These are phyloP conservation scores for Argyra leucocephala DNA, from an alignment of 2,888 invertebrate genomes.

Conservation along the genomic window DNA sequence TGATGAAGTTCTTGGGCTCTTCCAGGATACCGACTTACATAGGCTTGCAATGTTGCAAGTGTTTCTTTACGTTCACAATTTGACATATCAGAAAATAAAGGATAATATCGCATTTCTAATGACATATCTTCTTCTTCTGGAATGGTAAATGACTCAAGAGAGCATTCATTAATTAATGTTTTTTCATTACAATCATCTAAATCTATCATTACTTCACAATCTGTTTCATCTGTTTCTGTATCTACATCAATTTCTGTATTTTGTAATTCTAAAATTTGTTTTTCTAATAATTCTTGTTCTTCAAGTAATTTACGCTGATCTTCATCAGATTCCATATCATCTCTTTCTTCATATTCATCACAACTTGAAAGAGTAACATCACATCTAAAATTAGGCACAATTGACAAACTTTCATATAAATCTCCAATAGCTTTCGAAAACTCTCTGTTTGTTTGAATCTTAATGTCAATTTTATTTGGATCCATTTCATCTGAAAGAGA, in stretches of 20 bases:
- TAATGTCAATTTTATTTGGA: constrained; percentile 40
- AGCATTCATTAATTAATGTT: constrained; percentile 28
- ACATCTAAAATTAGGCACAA: constrained; percentile 26
- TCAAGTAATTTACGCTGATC: constrained; percentile 65
- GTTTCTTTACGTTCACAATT: constrained; percentile 81
- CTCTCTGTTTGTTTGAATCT: constrained; percentile 42
- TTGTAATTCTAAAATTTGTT: constrained; percentile 65
- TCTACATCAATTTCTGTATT: constrained; percentile 65
- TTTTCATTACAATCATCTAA: constrained; percentile 33
- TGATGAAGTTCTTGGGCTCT: constrained; percentile 85
- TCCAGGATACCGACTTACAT: constrained; percentile 83
- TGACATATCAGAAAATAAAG: constrained; percentile 62
- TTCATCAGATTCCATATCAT: constrained; percentile 52
- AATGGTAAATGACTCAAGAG: constrained; percentile 33
- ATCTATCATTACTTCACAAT: constrained; percentile 38
- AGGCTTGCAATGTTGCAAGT: constrained; percentile 63
- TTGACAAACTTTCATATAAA: constrained; percentile 38
- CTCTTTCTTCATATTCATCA: constrained; percentile 50
- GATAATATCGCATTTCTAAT: constrained; percentile 60
- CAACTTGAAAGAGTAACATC: constrained; percentile 36
- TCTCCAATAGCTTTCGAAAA: constrained; percentile 43
- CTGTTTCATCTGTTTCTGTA: constrained; percentile 71
- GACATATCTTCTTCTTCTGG: constrained; percentile 45
- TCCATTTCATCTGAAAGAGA: constrained; percentile 23
- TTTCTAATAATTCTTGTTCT: constrained; percentile 64